Evolutionary conservation across 2,113 vertebrate genomes (phyloP).

Genomic region (Syngnathoides biaculeatus): DNA sequence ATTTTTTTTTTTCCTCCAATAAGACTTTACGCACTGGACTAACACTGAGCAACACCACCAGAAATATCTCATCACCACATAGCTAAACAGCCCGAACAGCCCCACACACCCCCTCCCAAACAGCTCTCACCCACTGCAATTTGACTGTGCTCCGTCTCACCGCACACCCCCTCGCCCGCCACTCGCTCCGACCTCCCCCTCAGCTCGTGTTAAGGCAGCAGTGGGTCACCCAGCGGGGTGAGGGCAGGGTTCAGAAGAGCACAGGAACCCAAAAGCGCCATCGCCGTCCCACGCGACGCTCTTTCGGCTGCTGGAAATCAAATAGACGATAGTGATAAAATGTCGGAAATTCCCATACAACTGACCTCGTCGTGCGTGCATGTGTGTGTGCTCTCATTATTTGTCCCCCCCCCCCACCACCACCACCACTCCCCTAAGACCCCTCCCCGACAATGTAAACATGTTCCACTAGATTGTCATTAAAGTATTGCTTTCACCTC

Average conservation of each 20-base stretch:
- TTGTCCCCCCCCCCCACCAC: too few relatives aligned
- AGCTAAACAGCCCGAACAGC: conserved; percentile 43
- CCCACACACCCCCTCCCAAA: too few relatives aligned
- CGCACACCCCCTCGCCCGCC: conserved; percentile 8
- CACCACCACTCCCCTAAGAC: background rate
- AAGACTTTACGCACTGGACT: conserved; percentile 65
- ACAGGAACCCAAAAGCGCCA: conserved; percentile 24
- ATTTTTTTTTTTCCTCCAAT: conserved; percentile 36
- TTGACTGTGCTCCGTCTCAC: conserved; percentile 4
- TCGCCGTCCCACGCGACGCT: background rate
- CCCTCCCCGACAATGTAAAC: conserved; percentile 74
- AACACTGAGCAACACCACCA: conserved; percentile 71
- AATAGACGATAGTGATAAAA: conserved; percentile 13
- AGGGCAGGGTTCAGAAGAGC: conserved; percentile 22
- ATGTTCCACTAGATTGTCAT: conserved; percentile 80
- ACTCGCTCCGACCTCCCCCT: conserved; percentile 48
- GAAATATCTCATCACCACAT: conserved; percentile 66
- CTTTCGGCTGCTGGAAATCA: background rate
- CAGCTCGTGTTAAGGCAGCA: conserved; percentile 77
- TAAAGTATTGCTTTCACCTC: conserved; percentile 80
- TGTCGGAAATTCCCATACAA: background rate
- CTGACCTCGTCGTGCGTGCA: background rate
- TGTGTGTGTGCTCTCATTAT: conserved; percentile 1
- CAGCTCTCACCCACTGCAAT: background rate
- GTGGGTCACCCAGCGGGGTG: conserved; percentile 31